phyloP scores from a whole-genome alignment of 2,113 vertebrate species.

The Oxyura jamaicensis region DNA sequence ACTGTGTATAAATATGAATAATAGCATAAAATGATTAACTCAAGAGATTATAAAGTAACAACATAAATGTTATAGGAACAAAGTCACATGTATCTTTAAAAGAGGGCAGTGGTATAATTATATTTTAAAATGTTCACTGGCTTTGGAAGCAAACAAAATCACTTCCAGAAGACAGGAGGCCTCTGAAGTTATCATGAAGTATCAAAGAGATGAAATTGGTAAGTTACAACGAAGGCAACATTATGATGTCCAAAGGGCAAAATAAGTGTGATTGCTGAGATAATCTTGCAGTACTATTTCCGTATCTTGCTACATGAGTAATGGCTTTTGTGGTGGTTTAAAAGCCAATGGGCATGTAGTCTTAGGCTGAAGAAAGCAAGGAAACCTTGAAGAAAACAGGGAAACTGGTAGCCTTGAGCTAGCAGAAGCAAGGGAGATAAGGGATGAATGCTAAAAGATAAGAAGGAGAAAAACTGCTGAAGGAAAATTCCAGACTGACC shows the following conservation, averaged over 20 bases:
- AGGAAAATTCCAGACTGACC: too few species aligned
- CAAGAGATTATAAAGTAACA: background rate
- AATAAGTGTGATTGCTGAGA: background rate
- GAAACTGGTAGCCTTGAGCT: too few species aligned
- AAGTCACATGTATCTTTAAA: background rate
- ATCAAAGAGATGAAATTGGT: background rate
- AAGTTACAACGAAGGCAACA: background rate
- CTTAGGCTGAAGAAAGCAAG: too few species aligned
- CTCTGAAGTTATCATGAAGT: background rate
- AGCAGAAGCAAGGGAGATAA: too few species aligned
- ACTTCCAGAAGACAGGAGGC: background rate
- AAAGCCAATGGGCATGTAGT: background rate
- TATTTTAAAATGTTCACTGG: background rate
- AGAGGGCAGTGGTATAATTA: background rate
- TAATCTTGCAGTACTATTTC: background rate
- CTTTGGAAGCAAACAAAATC: background rate
- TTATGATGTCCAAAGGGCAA: background rate
- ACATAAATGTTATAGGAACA: background rate
- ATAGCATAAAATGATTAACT: background rate
- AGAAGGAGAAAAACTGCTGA: too few species aligned
- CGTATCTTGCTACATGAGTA: background rate
- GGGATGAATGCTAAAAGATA: too few species aligned
- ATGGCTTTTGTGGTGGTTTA: background rate
- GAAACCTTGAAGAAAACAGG: too few species aligned
- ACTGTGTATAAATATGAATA: background rate